Conservation (phyloP, 53 echinoderm and acorn worm genomes). For the Paracentrotus lividus region DNA sequence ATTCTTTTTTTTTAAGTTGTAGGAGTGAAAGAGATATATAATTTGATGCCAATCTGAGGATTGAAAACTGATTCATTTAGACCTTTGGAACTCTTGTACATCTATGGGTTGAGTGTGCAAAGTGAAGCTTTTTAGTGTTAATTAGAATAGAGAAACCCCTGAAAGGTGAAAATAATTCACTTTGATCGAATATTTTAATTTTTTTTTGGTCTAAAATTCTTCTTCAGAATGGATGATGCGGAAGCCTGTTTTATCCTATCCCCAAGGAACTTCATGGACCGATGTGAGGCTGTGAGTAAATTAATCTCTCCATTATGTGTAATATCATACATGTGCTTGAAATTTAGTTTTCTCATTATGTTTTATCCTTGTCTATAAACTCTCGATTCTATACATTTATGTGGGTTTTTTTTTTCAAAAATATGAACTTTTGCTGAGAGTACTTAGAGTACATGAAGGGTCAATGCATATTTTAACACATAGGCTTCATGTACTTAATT, state of each 20-base stretch:
- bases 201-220: not conserved
- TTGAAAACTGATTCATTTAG: too few relatives aligned
- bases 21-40: too few relatives aligned
- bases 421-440: too few relatives aligned
- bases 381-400: too few relatives aligned
- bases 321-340: not conserved
- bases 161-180: not conserved
- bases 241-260: conserved; percentile 97
- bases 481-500: too few relatives aligned
- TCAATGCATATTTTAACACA: too few relatives aligned
- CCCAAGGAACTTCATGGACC: conserved; percentile 94
- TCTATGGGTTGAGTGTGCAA: not conserved
- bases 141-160: not conserved
- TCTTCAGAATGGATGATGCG: conserved; percentile 90
- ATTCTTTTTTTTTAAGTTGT: too few relatives aligned
- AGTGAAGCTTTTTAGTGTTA: not conserved
- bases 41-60: too few relatives aligned
- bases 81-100: too few relatives aligned
- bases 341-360: not conserved
- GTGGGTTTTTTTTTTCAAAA: too few relatives aligned
- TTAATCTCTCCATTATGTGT: not conserved
- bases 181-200: not conserved
- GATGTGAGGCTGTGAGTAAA: conserved; percentile 88
- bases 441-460: too few relatives aligned
- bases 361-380: too few relatives aligned